Base-by-base conservation (phyloP, 2,888 invertebrate species). In the Perizoma flavofasciatum region DNA sequence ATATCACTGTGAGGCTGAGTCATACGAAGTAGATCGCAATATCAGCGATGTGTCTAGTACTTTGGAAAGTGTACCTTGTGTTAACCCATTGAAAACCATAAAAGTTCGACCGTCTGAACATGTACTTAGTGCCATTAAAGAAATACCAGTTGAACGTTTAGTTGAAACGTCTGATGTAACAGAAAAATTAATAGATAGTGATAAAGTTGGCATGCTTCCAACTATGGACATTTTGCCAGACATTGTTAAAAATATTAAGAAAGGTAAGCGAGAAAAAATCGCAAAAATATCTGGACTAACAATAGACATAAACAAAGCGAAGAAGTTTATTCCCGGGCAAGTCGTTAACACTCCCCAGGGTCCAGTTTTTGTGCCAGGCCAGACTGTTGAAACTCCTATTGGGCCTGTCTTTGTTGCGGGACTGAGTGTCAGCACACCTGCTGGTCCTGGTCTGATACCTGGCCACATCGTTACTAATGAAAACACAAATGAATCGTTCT, bases 381-480 rank as follows among this genome's bases (percentile, higher is more conserved):
- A 96, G 83, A 95, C 96, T 0, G 88, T 96, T 6, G 92, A 94
- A 68, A 96, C 95, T 4, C 94, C 95, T 49, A 89, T 91, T 61
- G 96, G 96, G 0, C 89, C 93, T 8, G 86, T 94, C 51, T 96
- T 96, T 81, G 94, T 95, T 41, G 96, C 96, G 22, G 96, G 96
- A 1, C 92, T 96, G 61, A 95, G 94, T 45, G 93, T 96, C 9
- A 93, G 93, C 70, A 94, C 95, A 2, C 94, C 95, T 32, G 90
- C 93, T 48, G 95, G 95, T 34, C 95, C 95, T 0, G 92, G 94
- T 34, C 86, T 96, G 11, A 93, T 96, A 66, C 95, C 96, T n/a
- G 96, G 96, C 3, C 94, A 95, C 72, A 94, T 95, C 65, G 89
- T 96, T 53, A 92, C 92, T 33, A 92, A 93, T 64, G 93, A 94